Conservation (phyloP, 1,140 invertebrate species). For the Macrobrachium nipponense region DNA sequence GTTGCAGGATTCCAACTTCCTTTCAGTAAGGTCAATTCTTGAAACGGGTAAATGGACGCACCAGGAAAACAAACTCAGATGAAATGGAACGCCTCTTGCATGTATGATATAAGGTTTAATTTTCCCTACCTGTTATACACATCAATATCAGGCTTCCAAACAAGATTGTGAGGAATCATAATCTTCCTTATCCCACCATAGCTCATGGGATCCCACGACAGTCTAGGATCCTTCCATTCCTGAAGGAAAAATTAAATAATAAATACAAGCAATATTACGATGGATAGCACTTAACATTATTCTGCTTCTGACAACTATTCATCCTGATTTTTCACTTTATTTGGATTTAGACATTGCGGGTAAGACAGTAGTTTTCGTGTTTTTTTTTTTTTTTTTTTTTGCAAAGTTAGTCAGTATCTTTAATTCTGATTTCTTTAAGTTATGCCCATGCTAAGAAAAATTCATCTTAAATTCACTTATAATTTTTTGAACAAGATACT, state of each 20-base stretch:
- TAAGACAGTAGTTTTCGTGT: too few relatives aligned
- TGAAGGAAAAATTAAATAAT: background rate
- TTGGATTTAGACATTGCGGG: background rate
- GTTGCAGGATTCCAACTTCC: too few relatives aligned
- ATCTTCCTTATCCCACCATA: conserved; percentile 12
- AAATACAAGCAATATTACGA: background rate
- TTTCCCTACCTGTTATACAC: conserved; percentile 43
- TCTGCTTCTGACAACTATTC: background rate
- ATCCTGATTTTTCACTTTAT: background rate
- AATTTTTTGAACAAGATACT: too few relatives aligned
- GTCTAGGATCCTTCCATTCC: conserved; percentile 36
- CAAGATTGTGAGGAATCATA: background rate
- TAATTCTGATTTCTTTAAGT: too few relatives aligned
- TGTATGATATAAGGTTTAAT: background rate
- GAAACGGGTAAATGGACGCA: background rate
- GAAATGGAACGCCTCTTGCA: background rate
- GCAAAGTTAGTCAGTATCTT: too few relatives aligned
- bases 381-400: too few relatives aligned
- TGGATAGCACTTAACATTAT: background rate
- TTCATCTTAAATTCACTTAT: too few relatives aligned
- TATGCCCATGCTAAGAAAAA: too few relatives aligned
- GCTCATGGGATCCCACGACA: background rate
- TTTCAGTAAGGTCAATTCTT: too few relatives aligned
- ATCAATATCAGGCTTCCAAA: conserved; percentile 46
- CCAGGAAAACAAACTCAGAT: background rate